Conservation (phyloP, 2,797 vertebrate genomes). For the Oryzias dopingdopingensis region DNA sequence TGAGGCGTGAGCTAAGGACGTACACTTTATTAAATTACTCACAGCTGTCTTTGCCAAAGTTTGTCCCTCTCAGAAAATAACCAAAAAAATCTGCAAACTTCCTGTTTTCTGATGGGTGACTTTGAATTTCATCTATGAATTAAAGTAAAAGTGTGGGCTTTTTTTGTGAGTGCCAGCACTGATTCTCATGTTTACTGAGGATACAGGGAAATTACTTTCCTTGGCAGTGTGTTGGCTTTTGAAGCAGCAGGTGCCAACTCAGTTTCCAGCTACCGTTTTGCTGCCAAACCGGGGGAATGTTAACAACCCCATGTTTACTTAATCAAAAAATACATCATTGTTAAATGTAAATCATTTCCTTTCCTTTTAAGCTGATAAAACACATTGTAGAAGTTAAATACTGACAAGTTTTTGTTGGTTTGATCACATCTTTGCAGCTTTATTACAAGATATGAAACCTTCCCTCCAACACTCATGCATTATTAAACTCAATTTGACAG, state of each 20-base stretch:
- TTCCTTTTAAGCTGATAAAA: no score
- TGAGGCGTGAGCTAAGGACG: constrained; percentile 24
- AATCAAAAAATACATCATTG: not conserved
- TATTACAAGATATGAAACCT: not conserved
- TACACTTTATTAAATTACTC: constrained; percentile 45
- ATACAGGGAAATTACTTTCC: constrained; percentile 10
- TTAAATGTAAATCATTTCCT: no score
- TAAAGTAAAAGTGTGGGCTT: constrained; percentile 16
- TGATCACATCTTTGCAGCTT: no score
- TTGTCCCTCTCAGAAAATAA: constrained; percentile 20
- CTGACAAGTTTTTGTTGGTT: no score
- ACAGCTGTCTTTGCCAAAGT: constrained; percentile 20
- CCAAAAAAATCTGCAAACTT: not conserved
- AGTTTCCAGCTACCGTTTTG: not conserved
- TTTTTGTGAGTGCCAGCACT: constrained; percentile 2
- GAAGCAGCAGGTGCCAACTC: constrained; percentile 4
- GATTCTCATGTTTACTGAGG: constrained; percentile 14
- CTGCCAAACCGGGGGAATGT: not conserved
- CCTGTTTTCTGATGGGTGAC: constrained; percentile 26
- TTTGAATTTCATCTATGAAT: constrained; percentile 36
- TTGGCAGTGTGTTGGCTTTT: constrained; percentile 11
- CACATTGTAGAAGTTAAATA: no score
- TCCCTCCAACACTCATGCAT: not conserved
- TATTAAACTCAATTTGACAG: not conserved
- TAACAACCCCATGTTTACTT: not conserved